These are phyloP conservation scores for Linepithema humile DNA, from an alignment of 1,140 invertebrate species.

Conservation along the genomic window DNA sequence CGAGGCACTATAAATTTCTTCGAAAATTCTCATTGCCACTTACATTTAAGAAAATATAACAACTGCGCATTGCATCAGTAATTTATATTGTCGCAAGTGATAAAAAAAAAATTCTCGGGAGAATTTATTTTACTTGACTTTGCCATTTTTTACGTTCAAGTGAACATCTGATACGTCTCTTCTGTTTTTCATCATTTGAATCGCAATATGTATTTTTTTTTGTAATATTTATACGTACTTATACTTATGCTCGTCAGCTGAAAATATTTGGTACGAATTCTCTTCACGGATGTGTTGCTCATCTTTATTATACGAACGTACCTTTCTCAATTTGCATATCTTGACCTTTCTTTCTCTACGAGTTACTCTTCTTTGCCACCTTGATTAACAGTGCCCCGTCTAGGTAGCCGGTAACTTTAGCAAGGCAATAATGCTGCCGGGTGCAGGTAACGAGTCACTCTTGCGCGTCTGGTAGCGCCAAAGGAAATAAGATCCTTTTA, in stretches of 20 bases:
- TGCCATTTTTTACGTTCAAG: too few species aligned
- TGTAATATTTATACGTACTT: not conserved
- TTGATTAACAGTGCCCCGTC: slow-evolving; percentile 46
- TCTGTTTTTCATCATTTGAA: too few species aligned
- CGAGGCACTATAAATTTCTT: slow-evolving; percentile 11
- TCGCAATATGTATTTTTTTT: not conserved
- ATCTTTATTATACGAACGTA: not conserved
- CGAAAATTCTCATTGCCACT: slow-evolving; percentile 7
- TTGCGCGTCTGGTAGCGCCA: slow-evolving; percentile 27
- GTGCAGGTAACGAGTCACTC: slow-evolving; percentile 19
- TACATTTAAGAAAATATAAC: not conserved
- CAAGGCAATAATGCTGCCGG: slow-evolving; percentile 33
- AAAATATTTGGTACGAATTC: not conserved
- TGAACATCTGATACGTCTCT: too few species aligned
- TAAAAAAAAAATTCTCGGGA: not conserved
- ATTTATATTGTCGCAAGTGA: not conserved
- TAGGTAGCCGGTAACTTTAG: slow-evolving; percentile 29
- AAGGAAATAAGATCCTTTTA: slow-evolving; percentile 48
- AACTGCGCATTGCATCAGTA: not conserved
- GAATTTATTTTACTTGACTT: not conserved
- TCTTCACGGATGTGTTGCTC: not conserved
- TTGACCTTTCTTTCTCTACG: slow-evolving; percentile 12
- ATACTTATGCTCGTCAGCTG: not conserved
- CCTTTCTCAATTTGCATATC: slow-evolving; percentile 26
- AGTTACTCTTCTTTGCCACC: slow-evolving; percentile 6